These are phyloP conservation scores for Iguana delicatissima DNA, from an alignment of 2,797 vertebrate genomes.

Conservation along the genomic window DNA sequence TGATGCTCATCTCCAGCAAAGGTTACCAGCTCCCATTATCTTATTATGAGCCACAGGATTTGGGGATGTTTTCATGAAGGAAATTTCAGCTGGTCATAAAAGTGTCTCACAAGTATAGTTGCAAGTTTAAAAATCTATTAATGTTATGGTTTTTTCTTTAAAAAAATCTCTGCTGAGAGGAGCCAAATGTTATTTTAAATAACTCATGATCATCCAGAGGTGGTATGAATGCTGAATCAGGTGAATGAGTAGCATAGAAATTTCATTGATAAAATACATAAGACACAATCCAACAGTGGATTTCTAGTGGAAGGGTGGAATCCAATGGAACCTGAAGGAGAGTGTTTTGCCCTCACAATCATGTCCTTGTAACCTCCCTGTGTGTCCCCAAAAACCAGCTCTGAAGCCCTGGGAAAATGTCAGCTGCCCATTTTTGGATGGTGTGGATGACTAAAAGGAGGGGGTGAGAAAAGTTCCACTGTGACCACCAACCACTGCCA, in stretches of 20 bases:
- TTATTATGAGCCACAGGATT: slow-evolving; percentile 13
- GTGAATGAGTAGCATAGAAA: not conserved
- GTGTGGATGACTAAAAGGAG: too few species aligned
- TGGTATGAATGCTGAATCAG: too few species aligned
- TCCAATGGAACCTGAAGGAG: too few species aligned
- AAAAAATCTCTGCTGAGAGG: not conserved
- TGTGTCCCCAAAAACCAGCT: not conserved
- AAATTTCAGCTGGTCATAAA: not conserved
- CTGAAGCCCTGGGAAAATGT: too few species aligned
- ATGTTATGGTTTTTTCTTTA: not conserved
- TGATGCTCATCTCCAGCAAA: not conserved
- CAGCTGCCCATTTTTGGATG: too few species aligned
- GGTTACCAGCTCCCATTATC: slow-evolving; percentile 5
- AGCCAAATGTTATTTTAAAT: not conserved
- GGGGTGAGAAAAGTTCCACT: not conserved
- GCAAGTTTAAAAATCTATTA: not conserved
- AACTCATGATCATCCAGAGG: not conserved
- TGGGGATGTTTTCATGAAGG: not conserved
- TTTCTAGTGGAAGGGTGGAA: too few species aligned
- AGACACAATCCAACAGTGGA: too few species aligned
- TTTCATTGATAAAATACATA: not conserved
- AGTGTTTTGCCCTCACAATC: too few species aligned
- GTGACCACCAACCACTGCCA: not conserved
- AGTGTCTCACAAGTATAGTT: not conserved
- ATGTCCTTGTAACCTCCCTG: too few species aligned